Evolutionary conservation across 2,888 invertebrate genomes (phyloP), one percentile per base, ranked within the genome.

Genomic region (Sphinx pinastri): DNA sequence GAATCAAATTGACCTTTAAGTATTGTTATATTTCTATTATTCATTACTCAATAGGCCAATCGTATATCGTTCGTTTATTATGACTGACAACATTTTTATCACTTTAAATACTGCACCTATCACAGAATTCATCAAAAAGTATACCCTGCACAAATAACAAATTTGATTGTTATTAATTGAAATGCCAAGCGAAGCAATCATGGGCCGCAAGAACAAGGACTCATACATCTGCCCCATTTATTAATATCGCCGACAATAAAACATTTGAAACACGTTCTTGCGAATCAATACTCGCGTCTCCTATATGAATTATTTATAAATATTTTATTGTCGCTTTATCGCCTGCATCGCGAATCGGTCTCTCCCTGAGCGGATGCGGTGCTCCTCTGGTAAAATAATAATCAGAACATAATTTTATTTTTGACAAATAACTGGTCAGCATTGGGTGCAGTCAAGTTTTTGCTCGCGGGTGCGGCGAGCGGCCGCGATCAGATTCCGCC

Each of bases 251-350:
- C 80, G 79, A 80, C 87, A 89, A 91, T 92, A 93, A 92, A 93
- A 92, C 91, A 92, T 93, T 91, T 91, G 88, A 91, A 89, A 93
- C 93, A 92, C 93, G 93, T 93, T 92, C 91, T 92, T 92, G 89
- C 84, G 92, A 91, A 93, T 93, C 93, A 91, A 91, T 92, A 90
- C 90, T 84, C 82, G 82, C 82, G 84, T 85, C 83, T 81, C 75
- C 80, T 73, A 79, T 87, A 92, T 94, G 92, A 93, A 94, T 93
- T 91, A 94, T 94, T 92, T 87, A 94, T 94, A 84, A 63, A 63
- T 89, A 86, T 91, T 92, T 92, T 93, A 93, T 93, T 93, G 93
- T 92, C 86, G 88, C 84, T 87, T 92, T 93, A 93, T 94, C 93
- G 89, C 90, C 86, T 83, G 85, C 80, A 92, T 92, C 92, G 85